Base-by-base conservation (phyloP, 1,140 invertebrate species). In the Diachasmimorpha longicaudata region DNA sequence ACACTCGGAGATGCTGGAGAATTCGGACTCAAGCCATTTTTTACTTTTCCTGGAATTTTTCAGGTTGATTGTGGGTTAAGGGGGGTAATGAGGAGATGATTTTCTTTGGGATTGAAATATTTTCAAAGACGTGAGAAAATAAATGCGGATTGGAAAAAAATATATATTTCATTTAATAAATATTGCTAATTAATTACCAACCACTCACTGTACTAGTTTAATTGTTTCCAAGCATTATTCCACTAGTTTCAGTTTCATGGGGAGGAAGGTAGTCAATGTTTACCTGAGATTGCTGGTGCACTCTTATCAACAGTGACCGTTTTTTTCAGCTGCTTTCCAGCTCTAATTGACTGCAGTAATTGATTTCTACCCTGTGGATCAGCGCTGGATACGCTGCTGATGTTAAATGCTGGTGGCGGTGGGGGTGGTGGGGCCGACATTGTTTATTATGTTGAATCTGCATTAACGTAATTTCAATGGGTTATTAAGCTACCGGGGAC, bases 301-400 rank as follows among this genome's bases (percentile, higher is more conserved):
- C 96, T 97, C 87, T 96, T 94, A 85, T 98, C 96, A 82, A 96
- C 94, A 8, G 96, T 97, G 0, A 94, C 92, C 74, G 95, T 92
- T 88, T 97, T 97, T 85, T 96, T 97, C 75, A 98, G 89, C 75
- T 91, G 91, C 70, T 93, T 91, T 63, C 96, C 96, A 85, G 93
- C 92, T 79, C 95, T 92, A 81, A 98, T 98, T 58, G 95, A 95
- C 79, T 93, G 92, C 25, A 98, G 89, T 68, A 98, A 86, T 14
- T 92, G 90, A 74, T 91, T 91, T 80, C 94, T 90, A 46, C 91
- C 90, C 78, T 93, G 91, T 13, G 23, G n/a, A 44, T 69, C 63
- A 14, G 92, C 90, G 9, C 87, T 88, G n/a, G 88, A 84, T 13
- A 87, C 85, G 70, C 88, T 85, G 74, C 86, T 80, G 76, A 84